Evolutionary conservation across 1,140 invertebrate genomes (phyloP).

Genomic region (Stegodyphus dumicola): DNA sequence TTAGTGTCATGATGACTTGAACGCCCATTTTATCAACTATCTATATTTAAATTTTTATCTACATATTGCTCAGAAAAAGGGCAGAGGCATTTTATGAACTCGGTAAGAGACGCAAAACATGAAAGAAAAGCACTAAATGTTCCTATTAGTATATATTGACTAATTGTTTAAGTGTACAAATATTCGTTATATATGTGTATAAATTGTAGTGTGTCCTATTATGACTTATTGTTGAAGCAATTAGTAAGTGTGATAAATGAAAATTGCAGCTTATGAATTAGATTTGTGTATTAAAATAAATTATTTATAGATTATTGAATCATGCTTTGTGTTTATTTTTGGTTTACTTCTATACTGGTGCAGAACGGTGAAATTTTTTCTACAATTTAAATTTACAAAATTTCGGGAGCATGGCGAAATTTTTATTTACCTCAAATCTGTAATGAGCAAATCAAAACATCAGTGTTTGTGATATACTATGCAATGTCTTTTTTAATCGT

Average conservation of each 20-base stretch:
- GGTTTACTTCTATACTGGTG: neutral
- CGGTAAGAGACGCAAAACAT: neutral
- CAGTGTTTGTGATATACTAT: too few species aligned
- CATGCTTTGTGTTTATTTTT: neutral
- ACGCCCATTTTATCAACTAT: neutral
- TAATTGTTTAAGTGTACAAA: conserved; percentile 8
- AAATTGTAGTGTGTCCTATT: neutral
- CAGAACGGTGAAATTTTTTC: too few species aligned
- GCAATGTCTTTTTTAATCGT: too few species aligned
- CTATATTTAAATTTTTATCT: neutral
- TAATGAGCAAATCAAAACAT: too few species aligned
- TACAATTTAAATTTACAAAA: too few species aligned
- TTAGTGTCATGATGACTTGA: neutral
- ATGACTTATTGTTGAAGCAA: conserved; percentile 19
- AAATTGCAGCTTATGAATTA: conserved; percentile 17
- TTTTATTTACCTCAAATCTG: too few species aligned
- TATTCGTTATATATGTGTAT: conserved; percentile 4
- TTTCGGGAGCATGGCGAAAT: too few species aligned
- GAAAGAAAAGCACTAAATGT: conserved; percentile 29
- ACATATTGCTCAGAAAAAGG: neutral
- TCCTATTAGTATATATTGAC: conserved; percentile 33
- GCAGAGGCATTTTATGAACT: neutral
- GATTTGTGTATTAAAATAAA: conserved; percentile 27
- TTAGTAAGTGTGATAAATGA: conserved; percentile 8
- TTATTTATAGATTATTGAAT: conserved; percentile 52